Base-by-base conservation (phyloP, 2,797 vertebrate species). In the Oryzias sinensis region DNA sequence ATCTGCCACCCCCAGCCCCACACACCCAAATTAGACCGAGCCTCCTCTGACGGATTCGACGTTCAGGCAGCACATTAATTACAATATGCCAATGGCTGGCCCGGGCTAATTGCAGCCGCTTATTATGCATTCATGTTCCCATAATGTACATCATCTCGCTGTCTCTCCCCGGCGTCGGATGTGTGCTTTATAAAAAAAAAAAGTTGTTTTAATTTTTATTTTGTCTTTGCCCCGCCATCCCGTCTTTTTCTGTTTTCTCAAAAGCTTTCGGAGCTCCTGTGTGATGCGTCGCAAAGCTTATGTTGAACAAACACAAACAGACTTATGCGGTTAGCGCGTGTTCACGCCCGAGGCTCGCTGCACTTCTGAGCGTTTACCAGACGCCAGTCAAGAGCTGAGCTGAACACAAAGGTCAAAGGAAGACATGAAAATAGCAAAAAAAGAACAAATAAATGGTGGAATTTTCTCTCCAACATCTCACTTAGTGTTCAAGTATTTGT, bases 51-150 rank as follows among this genome's bases (percentile, higher is more conserved):
- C 75, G 77, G 83, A 79, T 79, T 78, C 50, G 43, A 56, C 49
- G 55, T 78, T 80, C 73, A 77, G 77, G 70, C 84, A 65, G 85
- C 75, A 77, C 81, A 83, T 85, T 87, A 85, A 89, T 87, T 87
- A 85, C 78, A 84, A 77, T 80, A 65, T 69, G 81, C 82, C 84
- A 83, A 78, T 85, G 82, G 77, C 84, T 80, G 82, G 80, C 63
- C 65, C 20, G 13, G 67, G 76, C 83, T 87, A 85, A 88, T 86
- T 87, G 80, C 77, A 70, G 74, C 42, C 74, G 66, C 83, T 88
- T 83, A 86, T 88, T 86, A 89, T 83, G 82, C 81, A 84, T 83
- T 84, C 82, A 86, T 82, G 82, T 79, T 80, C 80, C 67, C 68
- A 68, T 86, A 74, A 85, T 80, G 79, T 80, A 76, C 82, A 84